Evolutionary conservation across 2,113 vertebrate species (phyloP).

Genomic region (Tringa solitaria): DNA sequence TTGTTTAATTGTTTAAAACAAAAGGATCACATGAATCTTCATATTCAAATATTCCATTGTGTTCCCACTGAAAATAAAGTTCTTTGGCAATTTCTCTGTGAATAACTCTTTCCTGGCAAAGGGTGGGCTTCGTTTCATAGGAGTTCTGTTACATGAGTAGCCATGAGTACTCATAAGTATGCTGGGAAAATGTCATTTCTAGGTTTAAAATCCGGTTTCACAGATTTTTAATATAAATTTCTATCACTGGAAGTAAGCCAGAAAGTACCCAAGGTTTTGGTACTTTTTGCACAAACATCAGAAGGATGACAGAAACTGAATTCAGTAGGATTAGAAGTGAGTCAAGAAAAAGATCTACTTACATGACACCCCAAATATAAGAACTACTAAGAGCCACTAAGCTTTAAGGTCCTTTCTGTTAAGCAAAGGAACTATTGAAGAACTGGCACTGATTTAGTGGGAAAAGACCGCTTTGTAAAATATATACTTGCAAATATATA

Average conservation of each 20-base stretch:
- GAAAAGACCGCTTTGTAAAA: neutral
- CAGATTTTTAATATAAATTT: neutral
- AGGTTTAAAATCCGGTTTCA: neutral
- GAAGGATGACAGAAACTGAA: neutral
- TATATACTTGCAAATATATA: neutral
- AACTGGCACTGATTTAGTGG: neutral
- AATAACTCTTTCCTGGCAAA: neutral
- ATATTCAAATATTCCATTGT: neutral
- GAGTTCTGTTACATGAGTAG: neutral
- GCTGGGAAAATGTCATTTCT: neutral
- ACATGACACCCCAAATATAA: neutral
- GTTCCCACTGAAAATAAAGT: neutral
- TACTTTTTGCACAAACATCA: neutral
- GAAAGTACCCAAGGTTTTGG: neutral
- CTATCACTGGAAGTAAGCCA: neutral
- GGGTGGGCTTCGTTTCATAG: neutral
- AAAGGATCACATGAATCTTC: neutral
- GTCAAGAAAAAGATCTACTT: neutral
- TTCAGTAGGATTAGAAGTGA: neutral
- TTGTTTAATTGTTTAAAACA: neutral
- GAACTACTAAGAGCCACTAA: neutral
- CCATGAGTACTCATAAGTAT: neutral
- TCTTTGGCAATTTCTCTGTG: neutral
- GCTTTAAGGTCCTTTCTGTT: neutral
- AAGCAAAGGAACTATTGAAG: neutral